Conservation (phyloP, 2,888 invertebrate species). For the Polyommatus iphigenia region DNA sequence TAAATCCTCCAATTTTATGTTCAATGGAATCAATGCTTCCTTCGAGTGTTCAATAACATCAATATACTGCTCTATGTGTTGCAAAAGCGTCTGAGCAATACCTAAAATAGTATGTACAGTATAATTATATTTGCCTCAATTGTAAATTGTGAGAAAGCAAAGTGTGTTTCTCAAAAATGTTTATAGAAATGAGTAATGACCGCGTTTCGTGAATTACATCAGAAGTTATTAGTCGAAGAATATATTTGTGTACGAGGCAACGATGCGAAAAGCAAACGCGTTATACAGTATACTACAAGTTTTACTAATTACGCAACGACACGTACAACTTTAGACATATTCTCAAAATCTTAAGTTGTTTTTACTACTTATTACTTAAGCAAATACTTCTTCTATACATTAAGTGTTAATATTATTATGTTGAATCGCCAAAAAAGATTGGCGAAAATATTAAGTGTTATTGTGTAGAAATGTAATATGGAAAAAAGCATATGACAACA, state of each 20-base stretch:
- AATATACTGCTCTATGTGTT: constrained; percentile 62
- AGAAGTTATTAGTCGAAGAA: no score
- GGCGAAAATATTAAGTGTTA: not conserved
- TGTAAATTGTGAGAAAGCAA: not conserved
- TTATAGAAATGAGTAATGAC: not conserved
- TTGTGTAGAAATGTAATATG: no score
- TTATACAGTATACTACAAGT: not conserved
- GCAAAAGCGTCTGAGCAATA: constrained; percentile 49
- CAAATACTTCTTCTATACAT: not conserved
- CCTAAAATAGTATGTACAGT: not conserved
- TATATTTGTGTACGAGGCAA: no score
- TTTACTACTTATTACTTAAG: no score
- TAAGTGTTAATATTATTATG: not conserved
- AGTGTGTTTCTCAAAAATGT: not conserved
- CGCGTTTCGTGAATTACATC: no score
- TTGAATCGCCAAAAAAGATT: not conserved
- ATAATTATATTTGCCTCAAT: not conserved
- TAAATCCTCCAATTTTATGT: constrained; percentile 55
- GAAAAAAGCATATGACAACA: no score
- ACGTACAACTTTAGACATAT: not conserved
- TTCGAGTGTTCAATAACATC: constrained; percentile 58
- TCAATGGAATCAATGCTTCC: constrained; percentile 55
- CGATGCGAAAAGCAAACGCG: no score
- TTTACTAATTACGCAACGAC: not conserved
- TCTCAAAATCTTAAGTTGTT: not conserved